These are phyloP conservation scores for Amphimallon solstitiale DNA, from an alignment of 2,888 invertebrate species.

Conservation along the genomic window DNA sequence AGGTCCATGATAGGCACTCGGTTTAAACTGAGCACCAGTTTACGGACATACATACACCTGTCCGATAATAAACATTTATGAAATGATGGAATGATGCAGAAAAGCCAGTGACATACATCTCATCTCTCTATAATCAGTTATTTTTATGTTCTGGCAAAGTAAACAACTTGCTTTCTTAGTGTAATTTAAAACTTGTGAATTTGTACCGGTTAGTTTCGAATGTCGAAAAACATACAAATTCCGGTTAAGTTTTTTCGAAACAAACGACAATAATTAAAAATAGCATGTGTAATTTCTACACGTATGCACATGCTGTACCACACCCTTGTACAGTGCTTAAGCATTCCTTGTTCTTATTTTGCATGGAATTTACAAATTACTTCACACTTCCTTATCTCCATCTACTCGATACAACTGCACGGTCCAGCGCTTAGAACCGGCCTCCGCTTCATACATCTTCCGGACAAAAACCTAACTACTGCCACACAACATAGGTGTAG, in stretches of 20 bases:
- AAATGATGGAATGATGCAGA: too few species aligned
- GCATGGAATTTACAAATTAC: conserved; percentile 49
- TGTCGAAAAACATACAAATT: neutral
- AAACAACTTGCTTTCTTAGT: too few species aligned
- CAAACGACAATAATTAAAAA: conserved; percentile 18
- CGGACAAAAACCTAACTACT: conserved; percentile 32
- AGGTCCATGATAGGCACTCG: too few species aligned
- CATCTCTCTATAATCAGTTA: too few species aligned
- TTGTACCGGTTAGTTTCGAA: too few species aligned
- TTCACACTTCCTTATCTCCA: conserved; percentile 49
- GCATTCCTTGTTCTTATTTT: conserved; percentile 34
- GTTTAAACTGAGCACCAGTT: too few species aligned
- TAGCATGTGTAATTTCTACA: conserved; percentile 26
- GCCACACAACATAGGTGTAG: conserved; percentile 29
- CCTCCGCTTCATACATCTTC: conserved; percentile 33
- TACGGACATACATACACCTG: too few species aligned
- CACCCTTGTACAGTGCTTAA: conserved; percentile 22
- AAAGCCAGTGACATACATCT: too few species aligned
- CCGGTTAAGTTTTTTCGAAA: neutral
- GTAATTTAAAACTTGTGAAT: too few species aligned
- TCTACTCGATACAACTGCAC: conserved; percentile 40
- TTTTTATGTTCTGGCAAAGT: too few species aligned
- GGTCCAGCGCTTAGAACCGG: conserved; percentile 40
- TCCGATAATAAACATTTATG: too few species aligned
- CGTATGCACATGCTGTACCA: conserved; percentile 17